phyloP scores from a whole-genome alignment of 1,140 invertebrate species.

The Zaprionus gabonicus region DNA sequence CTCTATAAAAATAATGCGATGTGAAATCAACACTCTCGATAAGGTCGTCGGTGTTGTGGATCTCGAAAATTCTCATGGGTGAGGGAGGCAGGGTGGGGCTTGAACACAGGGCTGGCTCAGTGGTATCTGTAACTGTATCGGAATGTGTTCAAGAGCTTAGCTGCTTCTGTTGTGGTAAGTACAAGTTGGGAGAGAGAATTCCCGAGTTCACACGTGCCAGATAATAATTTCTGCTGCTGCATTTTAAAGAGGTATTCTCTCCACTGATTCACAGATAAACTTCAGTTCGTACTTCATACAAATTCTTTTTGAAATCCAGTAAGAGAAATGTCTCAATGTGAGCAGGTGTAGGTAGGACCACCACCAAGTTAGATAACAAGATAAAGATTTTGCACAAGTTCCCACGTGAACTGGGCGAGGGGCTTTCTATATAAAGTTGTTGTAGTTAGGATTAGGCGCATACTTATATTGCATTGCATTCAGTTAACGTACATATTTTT shows the following conservation, averaged over 20 bases:
- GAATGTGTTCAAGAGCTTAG: constrained; percentile 22
- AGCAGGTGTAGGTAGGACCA: not conserved
- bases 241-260: not conserved
- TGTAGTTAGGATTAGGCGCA: constrained; percentile 64
- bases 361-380: constrained; percentile 3
- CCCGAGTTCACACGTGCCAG: constrained; percentile 34
- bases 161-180: constrained; percentile 29
- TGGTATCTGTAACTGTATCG: constrained; percentile 52
- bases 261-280: not conserved
- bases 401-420: not conserved
- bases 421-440: constrained; percentile 24
- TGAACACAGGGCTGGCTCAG: constrained; percentile 70
- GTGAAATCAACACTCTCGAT: constrained; percentile 30
- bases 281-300: not conserved
- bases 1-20: constrained; percentile 41
- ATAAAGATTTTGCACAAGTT: not conserved
- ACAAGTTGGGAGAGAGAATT: constrained; percentile 36
- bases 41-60: constrained; percentile 11
- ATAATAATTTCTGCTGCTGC: constrained; percentile 3
- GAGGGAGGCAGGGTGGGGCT: not conserved
- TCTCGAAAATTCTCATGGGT: constrained; percentile 1
- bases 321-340: not conserved
- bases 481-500: constrained; percentile 70
- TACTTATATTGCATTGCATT: constrained; percentile 52
- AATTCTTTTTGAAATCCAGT: not conserved